These are phyloP conservation scores for Cheilosia scutellata DNA, from an alignment of 2,888 invertebrate species.

Conservation along the genomic window DNA sequence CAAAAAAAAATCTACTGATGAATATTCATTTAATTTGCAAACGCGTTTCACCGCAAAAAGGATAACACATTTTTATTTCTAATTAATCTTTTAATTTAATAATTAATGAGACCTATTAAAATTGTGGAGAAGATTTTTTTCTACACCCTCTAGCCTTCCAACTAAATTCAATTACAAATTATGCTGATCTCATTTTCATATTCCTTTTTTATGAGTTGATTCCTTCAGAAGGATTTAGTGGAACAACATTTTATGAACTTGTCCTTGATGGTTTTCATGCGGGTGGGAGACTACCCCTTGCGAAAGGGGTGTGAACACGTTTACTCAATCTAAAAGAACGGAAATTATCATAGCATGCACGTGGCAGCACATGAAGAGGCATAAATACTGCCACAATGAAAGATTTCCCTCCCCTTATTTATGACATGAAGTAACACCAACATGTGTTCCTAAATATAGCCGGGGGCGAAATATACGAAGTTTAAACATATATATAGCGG, in stretches of 20 bases:
- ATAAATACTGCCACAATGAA: constrained; percentile 7
- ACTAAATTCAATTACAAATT: constrained; percentile 18
- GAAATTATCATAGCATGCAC: constrained; percentile 44
- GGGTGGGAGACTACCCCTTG: neutral
- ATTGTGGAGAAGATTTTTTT: neutral
- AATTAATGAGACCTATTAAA: constrained; percentile 4
- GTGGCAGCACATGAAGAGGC: neutral
- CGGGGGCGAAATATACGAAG: constrained; percentile 14
- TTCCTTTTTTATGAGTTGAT: neutral
- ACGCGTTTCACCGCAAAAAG: constrained; percentile 11
- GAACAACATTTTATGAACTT: constrained; percentile 37
- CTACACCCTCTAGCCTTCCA: neutral
- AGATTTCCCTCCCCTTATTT: constrained; percentile 37
- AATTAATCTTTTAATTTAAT: constrained; percentile 35
- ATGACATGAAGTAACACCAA: constrained; percentile 64
- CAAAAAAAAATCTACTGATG: constrained; percentile 6
- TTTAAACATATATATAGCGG: neutral
- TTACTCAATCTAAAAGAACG: constrained; percentile 15
- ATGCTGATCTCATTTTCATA: constrained; percentile 20
- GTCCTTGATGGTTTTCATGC: constrained; percentile 40
- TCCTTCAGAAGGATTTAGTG: neutral
- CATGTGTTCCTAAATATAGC: constrained; percentile 56
- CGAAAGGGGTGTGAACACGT: constrained; percentile 8
- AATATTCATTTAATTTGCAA: constrained; percentile 26
- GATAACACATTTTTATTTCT: neutral